phyloP scores from a whole-genome alignment of 2,888 invertebrate species.

The Lasioglossum malachurum region DNA sequence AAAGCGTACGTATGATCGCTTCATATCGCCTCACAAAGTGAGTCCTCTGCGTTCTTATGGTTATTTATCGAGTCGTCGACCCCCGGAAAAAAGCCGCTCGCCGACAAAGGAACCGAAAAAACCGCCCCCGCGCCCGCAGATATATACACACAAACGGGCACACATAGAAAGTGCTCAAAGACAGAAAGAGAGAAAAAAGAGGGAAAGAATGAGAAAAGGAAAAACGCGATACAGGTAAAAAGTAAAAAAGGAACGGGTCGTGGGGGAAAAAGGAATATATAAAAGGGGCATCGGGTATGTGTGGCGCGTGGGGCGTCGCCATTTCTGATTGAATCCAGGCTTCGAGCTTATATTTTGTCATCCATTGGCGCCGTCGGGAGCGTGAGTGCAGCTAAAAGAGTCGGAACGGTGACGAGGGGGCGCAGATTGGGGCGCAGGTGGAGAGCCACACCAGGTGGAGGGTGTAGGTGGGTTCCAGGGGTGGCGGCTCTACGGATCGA shows the following conservation, averaged over 20 bases:
- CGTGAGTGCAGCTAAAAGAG: slow-evolving; percentile 78
- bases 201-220: background rate
- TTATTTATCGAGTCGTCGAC: slow-evolving; percentile 81
- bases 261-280: slow-evolving; percentile 8
- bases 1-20: slow-evolving; percentile 73
- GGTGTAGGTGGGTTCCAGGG: slow-evolving; percentile 55
- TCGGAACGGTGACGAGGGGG: slow-evolving; percentile 71
- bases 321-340: slow-evolving; percentile 84
- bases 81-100: slow-evolving; percentile 65
- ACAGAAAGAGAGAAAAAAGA: background rate
- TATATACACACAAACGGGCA: background rate
- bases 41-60: slow-evolving; percentile 78
- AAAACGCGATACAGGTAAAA: background rate
- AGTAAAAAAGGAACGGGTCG: background rate
- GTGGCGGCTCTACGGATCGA: slow-evolving; percentile 66
- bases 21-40: slow-evolving; percentile 75
- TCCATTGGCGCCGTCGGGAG: slow-evolving; percentile 81
- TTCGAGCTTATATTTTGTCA: slow-evolving; percentile 83
- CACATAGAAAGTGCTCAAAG: slow-evolving; percentile 9
- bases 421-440: slow-evolving; percentile 64
- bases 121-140: background rate
- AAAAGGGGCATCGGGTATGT: slow-evolving; percentile 69
- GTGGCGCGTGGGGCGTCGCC: slow-evolving; percentile 79
- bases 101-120: slow-evolving; percentile 68
- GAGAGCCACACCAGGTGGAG: slow-evolving; percentile 43